Evolutionary conservation across 2,113 vertebrate genomes (phyloP).

Genomic region (Brachypodius melanocephalos): DNA sequence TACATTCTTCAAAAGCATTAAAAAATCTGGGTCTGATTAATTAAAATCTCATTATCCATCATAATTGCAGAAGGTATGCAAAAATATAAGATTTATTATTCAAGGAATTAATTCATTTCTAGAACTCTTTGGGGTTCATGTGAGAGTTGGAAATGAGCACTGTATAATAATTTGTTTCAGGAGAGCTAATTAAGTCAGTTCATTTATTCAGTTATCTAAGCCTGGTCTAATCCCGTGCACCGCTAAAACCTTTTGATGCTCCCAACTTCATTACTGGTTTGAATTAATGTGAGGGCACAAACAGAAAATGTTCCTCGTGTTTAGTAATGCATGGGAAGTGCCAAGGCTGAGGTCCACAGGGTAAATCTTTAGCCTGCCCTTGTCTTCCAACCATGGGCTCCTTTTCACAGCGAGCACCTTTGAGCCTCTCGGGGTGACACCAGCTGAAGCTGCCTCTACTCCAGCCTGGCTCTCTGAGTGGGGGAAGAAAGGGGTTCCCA

Average conservation of each 20-base stretch:
- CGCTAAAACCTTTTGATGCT: constrained; percentile 15
- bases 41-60: constrained; percentile 75
- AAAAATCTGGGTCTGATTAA: constrained; percentile 68
- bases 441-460: background rate
- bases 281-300: constrained; percentile 9
- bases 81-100: constrained; percentile 65
- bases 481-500: background rate
- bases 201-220: constrained; percentile 62
- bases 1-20: constrained; percentile 11
- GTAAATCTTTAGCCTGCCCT: background rate
- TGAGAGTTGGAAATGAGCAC: constrained; percentile 62
- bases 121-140: constrained; percentile 55
- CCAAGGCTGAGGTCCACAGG: background rate
- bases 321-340: background rate
- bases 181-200: constrained; percentile 63
- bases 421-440: background rate
- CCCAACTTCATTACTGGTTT: constrained; percentile 35
- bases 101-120: constrained; percentile 72
- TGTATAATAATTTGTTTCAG: constrained; percentile 70
- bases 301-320: background rate
- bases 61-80: constrained; percentile 63
- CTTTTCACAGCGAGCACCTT: background rate
- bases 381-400: background rate
- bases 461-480: background rate
- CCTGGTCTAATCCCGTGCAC: background rate